phyloP scores from a whole-genome alignment of 2,888 invertebrate species.

The Diabrotica balteata region DNA sequence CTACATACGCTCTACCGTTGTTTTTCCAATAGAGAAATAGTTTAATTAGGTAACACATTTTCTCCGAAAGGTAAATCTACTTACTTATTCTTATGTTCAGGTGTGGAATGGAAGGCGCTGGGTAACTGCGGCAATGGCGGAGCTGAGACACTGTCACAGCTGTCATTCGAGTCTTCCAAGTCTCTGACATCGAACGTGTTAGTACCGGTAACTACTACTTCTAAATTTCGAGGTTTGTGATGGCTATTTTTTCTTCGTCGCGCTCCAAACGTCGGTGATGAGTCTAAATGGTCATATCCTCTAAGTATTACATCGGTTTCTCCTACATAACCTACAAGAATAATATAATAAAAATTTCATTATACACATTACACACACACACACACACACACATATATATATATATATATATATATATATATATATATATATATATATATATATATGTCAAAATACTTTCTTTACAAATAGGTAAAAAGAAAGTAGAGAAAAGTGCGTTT shows the following conservation, averaged over 20 bases:
- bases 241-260: constrained; percentile 33
- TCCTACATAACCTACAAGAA: constrained; percentile 28
- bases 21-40: no score
- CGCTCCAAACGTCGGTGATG: constrained; percentile 51
- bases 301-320: constrained; percentile 31
- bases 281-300: constrained; percentile 56
- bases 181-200: constrained; percentile 81
- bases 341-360: neutral
- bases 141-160: constrained; percentile 68
- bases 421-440: no score
- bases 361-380: neutral
- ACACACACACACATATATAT: no score
- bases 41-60: no score
- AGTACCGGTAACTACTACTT: constrained; percentile 76
- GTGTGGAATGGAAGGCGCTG: constrained; percentile 58
- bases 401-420: no score
- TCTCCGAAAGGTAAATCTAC: neutral
- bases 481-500: no score
- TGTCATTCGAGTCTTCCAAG: constrained; percentile 62
- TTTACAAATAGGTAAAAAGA: no score
- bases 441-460: no score
- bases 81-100: constrained; percentile 42
- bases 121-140: constrained; percentile 71
- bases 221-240: constrained; percentile 72
- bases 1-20: no score